Evolutionary conservation across 2,888 invertebrate genomes (phyloP).

Genomic region (Stramonita haemastoma): DNA sequence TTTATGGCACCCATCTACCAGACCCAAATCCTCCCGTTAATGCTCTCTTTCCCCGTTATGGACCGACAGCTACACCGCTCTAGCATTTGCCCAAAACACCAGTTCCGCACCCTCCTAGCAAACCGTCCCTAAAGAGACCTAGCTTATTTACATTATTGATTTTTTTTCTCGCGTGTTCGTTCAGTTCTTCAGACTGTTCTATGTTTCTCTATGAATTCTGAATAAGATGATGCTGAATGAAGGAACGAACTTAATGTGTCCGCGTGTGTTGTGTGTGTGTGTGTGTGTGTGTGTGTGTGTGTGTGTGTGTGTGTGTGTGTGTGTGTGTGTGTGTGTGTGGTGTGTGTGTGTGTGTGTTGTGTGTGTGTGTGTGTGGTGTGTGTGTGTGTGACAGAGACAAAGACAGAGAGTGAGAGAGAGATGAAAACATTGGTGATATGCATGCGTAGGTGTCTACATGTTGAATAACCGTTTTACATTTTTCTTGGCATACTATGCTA

Average conservation of each 20-base stretch:
- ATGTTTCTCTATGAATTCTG: neutral
- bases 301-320: neutral
- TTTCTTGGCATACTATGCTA: too few relatives aligned
- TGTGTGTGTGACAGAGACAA: too few relatives aligned
- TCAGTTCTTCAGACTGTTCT: neutral
- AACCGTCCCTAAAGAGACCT: neutral
- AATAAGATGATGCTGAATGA: neutral
- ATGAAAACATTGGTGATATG: too few relatives aligned
- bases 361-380: too few relatives aligned
- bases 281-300: neutral
- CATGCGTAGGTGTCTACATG: too few relatives aligned
- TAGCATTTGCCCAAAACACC: neutral
- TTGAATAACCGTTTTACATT: too few relatives aligned
- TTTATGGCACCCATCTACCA: too few relatives aligned
- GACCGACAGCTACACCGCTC: too few relatives aligned
- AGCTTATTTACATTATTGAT: neutral
- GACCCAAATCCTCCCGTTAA: too few relatives aligned
- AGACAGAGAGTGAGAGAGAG: too few relatives aligned
- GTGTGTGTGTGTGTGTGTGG: neutral
- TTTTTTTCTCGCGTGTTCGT: neutral
- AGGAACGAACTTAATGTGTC: too few relatives aligned
- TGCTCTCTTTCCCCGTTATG: too few relatives aligned
- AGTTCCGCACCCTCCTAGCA: neutral
- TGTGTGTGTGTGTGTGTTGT: neutral
- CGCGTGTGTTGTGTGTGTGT: neutral